Evolutionary conservation across 2,888 invertebrate species (phyloP), one percentile per base, ranked within the genome.

Genomic region (Fragum fragum): DNA sequence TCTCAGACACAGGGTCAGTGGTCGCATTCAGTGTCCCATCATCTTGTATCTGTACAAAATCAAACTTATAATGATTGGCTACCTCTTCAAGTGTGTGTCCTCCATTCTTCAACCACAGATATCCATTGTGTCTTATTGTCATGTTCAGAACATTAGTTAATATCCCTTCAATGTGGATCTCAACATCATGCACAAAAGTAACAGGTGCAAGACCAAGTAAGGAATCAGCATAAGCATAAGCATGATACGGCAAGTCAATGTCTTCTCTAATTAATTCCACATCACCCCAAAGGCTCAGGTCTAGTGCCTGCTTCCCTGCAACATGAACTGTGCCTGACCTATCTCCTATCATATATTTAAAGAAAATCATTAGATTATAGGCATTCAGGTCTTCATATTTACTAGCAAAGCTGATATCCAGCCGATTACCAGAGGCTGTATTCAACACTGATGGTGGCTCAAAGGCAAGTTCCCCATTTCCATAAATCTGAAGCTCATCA

Each of bases 341-440:
- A 75, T 92, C 92, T 16, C 92, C 92, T 36, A 92, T 92, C 92
- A 91, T 92, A 79, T 90, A 91, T 66, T 88, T 91, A 79, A 91
- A 91, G 85, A 90, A 90, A 26, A 91, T 75, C 1, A 88, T 87
- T 9, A 91, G 85, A 72, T 88, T 83, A 57, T 83, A 87, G 16
- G 73, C 57, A 26, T 78, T 68, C 0, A 83, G 75, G 14, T 69
- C 28, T 9, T 52, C 28, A 52, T 52, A 52, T 29, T 72, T 80
- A 3, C 70, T 63, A 11, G 70, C 76, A 11, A 79, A 57, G 57
- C 76, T 82, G 14, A 55, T 55, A 1, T 79, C 55, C 6, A 84
- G 73, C n/a, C 81, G 83, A 0, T 84, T 66, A 18, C 79, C 69
- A 9, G 71, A 83, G 53, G 79, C 79, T 26, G 79, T 76, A 68